Evolutionary conservation across 2,888 invertebrate species (phyloP), one percentile per base, ranked within the genome.

Genomic region (Leptopilina syphax): DNA sequence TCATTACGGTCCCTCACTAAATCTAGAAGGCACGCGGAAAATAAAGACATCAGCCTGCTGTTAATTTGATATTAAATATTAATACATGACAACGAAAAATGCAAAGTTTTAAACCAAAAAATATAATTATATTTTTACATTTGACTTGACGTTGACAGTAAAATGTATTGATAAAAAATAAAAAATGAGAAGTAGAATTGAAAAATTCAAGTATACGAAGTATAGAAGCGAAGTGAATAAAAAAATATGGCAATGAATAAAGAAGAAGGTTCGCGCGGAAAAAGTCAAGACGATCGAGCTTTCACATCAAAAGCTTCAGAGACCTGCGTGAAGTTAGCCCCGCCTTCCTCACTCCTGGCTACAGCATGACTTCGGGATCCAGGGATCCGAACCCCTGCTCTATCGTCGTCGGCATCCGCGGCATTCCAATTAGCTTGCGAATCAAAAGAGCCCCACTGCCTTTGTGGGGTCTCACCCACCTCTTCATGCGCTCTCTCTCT

Each of bases 361-460:
- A 77, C 84, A 85, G 76, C 85, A 80, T 86, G 83, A 87, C 88
- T 87, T 89, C 85, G 86, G 87, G 86, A 85, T 85, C 85, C 84
- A 79, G 82, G 83, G 83, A 84, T 85, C 82, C 83, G 81, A 83
- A 83, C 85, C 88, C 86, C 83, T 86, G 88, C 89, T 88, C 87
- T 88, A 88, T 88, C 89, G 90, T 87, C 90, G 90, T 89, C 89
- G 91, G 91, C 91, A 91, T 91, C 90, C 90, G 88, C 88, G 91
- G 91, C 91, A 91, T 91, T 91, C 91, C 91, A 91, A 91, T 91
- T 91, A 91, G 91, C 91, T 90, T 90, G 91, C 91, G 91, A 91
- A 91, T 91, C 91, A 91, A 91, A 91, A 91, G 91, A 91, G 91
- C 91, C 90, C 87, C 89, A 90, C 88, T 90, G 90, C 91, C 91